Conservation (phyloP, 1,140 invertebrate genomes). For the Macrosteles quadrilineatus region DNA sequence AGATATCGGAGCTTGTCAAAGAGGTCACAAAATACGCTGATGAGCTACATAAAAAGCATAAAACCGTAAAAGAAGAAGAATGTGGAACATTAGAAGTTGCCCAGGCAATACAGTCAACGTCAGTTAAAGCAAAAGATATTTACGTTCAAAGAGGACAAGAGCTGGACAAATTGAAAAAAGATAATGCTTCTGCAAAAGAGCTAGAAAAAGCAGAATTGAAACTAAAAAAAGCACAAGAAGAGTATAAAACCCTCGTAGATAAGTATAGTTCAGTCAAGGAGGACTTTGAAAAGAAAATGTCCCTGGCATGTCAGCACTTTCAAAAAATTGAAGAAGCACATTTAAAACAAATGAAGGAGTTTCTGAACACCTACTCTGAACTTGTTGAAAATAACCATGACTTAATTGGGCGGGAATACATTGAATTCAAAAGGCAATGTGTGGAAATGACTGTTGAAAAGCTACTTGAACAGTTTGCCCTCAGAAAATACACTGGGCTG, state of each 20-base stretch:
- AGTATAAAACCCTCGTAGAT: conserved; percentile 84
- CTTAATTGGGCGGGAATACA: conserved; percentile 83
- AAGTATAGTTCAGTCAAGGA: conserved; percentile 87
- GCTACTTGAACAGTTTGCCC: conserved; percentile 85
- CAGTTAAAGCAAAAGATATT: conserved; percentile 85
- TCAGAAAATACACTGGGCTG: conserved; percentile 86
- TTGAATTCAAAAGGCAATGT: conserved; percentile 88
- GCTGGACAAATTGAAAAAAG: conserved; percentile 84
- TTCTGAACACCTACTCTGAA: conserved; percentile 85
- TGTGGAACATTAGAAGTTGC: conserved; percentile 87
- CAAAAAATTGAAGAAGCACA: conserved; percentile 93
- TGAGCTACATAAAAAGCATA: conserved; percentile 93
- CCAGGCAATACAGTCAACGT: conserved; percentile 84
- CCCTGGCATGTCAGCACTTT: conserved; percentile 89
- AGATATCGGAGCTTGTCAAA: conserved; percentile 89
- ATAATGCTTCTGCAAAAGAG: conserved; percentile 87
- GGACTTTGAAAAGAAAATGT: conserved; percentile 95
- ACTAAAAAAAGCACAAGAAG: conserved; percentile 90
- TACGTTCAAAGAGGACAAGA: conserved; percentile 83
- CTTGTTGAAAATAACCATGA: conserved; percentile 87
- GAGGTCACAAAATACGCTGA: conserved; percentile 93
- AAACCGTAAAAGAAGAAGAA: conserved; percentile 92
- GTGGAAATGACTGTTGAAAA: conserved; percentile 89
- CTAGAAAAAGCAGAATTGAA: conserved; percentile 92
- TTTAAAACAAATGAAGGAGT: conserved; percentile 93